Evolutionary conservation across 1,140 invertebrate species (phyloP).

Genomic region (Amphibalanus amphitrite): DNA sequence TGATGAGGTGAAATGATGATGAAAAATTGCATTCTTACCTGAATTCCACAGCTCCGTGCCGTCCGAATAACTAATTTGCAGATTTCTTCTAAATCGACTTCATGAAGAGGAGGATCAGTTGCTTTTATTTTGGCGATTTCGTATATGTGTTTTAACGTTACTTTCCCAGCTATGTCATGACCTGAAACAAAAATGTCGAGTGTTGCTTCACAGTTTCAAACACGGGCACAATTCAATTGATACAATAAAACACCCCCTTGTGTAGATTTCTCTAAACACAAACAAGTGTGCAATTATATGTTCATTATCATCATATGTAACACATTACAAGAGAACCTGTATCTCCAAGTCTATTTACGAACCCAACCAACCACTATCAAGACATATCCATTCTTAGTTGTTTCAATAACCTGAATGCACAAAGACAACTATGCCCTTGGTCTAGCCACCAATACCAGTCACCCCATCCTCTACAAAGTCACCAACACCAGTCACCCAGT

Average conservation of each 20-base stretch:
- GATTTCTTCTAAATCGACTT: slow-evolving; percentile 49
- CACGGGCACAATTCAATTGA: too few species aligned
- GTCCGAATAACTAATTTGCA: slow-evolving; percentile 57
- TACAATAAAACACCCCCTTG: too few species aligned
- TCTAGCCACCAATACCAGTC: too few species aligned
- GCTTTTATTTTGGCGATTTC: slow-evolving; percentile 94
- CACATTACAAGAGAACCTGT: too few species aligned
- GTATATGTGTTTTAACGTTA: slow-evolving; percentile 91
- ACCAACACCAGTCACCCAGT: background rate
- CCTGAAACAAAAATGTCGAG: too few species aligned
- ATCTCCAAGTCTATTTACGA: too few species aligned
- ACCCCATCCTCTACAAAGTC: too few species aligned
- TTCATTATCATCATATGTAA: background rate
- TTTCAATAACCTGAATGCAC: too few species aligned
- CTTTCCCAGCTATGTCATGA: slow-evolving; percentile 65
- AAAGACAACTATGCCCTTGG: too few species aligned
- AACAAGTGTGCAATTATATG: too few species aligned
- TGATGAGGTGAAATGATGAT: slow-evolving; percentile 13
- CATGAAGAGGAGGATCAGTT: slow-evolving; percentile 55
- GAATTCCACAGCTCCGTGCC: slow-evolving; percentile 60
- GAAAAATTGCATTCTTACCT: slow-evolving; percentile 35
- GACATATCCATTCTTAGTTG: background rate
- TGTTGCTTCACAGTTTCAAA: too few species aligned
- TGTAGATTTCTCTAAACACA: too few species aligned
- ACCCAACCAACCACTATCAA: background rate